Evolutionary conservation across 1,140 invertebrate species (phyloP).

Genomic region (Eriosoma lanigerum): DNA sequence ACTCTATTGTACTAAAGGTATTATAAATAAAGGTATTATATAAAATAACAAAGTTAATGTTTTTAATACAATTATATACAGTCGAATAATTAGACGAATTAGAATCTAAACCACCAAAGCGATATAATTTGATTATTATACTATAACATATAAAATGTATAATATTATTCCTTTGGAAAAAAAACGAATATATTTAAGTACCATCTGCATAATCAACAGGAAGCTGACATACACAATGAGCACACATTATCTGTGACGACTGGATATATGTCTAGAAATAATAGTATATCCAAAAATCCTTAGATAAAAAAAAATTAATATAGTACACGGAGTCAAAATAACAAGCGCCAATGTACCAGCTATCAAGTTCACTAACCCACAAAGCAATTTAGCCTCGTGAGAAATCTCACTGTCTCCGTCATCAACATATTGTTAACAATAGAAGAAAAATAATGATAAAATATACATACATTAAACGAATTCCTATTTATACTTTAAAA

Average conservation of each 20-base stretch:
- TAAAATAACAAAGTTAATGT: no score
- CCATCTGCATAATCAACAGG: conserved; percentile 6
- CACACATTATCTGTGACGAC: conserved; percentile 31
- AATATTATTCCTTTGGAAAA: not conserved
- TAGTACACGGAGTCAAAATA: conserved; percentile 16
- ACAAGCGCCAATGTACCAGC: conserved; percentile 23
- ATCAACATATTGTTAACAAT: conserved; percentile 37
- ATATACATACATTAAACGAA: conserved; percentile 14
- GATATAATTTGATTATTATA: no score
- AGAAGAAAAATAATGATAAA: conserved; percentile 15
- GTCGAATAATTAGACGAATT: no score
- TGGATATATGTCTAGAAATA: conserved; percentile 24
- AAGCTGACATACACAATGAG: conserved; percentile 3
- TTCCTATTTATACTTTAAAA: conserved; percentile 4
- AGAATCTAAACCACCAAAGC: no score
- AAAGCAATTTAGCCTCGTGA: conserved; percentile 41
- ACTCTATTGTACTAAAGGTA: no score
- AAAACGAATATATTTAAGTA: not conserved
- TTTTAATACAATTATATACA: no score
- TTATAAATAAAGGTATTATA: no score
- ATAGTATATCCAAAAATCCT: conserved; percentile 27
- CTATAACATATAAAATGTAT: not conserved
- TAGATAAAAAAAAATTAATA: conserved; percentile 34
- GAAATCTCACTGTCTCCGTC: conserved; percentile 15
- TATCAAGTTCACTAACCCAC: conserved; percentile 42